Evolutionary conservation across 1,140 invertebrate genomes (phyloP), one percentile per base, ranked within the genome.

Genomic region (Ips nitidus): DNA sequence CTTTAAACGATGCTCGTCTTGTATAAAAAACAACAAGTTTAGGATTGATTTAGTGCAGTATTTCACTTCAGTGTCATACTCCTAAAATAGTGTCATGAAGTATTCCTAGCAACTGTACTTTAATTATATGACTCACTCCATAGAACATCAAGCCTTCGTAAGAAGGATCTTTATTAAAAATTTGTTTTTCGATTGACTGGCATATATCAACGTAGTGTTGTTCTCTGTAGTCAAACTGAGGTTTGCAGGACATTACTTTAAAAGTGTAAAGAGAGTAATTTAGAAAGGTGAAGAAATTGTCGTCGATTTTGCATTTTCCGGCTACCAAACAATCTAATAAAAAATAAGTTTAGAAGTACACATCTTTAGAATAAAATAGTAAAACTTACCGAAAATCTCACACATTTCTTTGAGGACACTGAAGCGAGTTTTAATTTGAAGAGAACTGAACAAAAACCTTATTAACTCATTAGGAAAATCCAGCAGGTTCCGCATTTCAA

Each of bases 361-460:
- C 40, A 8, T 66, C 5, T 47, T 4, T 2, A 41, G 52, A 40
- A 66, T 41, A 2, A 6, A n/a, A 65, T 47, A n/a, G n/a, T 22
- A 53, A 22, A 70, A 66, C 41, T 71, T 57, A 74, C 73, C 73
- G 56, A 70, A 71, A 38, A 74, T 70, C n/a, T 58, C 65, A 47
- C 69, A 66, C 52, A 71, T 70, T 53, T 74, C 73, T 40, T n/a
- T 43, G 38, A 74, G 45, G 47, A 74, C 57, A 41, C 66, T 66
- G 57, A 74, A 70, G 45, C 68, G 64, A 2, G 67, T 70, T 59
- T 67, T 69, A 7, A 68, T 43, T n/a, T 70, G 67, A 5, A 74
- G 47, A 4, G 60, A 45, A 43, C 8, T 53, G 41, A 74, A 74
- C 36, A 74, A 43, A 55, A 70, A 74, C 50, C 42, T 42, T 37